Evolutionary conservation across 2,888 invertebrate species (phyloP).

Genomic region (Drosophila pseudotakahashii): DNA sequence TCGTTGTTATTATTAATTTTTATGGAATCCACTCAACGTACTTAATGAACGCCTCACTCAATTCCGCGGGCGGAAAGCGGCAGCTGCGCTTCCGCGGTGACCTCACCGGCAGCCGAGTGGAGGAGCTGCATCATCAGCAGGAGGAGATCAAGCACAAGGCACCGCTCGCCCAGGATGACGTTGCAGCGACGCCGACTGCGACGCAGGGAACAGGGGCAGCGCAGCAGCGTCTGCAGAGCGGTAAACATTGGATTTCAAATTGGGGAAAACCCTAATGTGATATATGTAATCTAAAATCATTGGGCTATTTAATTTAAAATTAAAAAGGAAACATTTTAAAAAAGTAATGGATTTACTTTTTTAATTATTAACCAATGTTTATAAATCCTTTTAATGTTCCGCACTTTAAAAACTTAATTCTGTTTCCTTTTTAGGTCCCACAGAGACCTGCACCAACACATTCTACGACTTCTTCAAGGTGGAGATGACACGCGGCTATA

Average conservation of each 20-base stretch:
- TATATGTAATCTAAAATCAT: too few species aligned
- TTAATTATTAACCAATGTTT: too few species aligned
- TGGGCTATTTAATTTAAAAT: too few species aligned
- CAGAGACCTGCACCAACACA: conserved; percentile 62
- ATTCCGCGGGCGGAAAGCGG: conserved; percentile 48
- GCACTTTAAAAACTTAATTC: too few species aligned
- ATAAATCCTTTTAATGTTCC: too few species aligned
- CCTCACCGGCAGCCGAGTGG: conserved; percentile 51
- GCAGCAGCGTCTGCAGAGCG: conserved; percentile 50
- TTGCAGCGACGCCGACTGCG: conserved; percentile 42
- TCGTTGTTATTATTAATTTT: conserved; percentile 40
- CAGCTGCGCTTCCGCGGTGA: conserved; percentile 70
- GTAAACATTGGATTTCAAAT: conserved; percentile 32
- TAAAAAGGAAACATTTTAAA: too few species aligned
- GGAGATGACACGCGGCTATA: conserved; percentile 96
- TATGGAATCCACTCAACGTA: conserved; percentile 21
- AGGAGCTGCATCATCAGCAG: conserved; percentile 50
- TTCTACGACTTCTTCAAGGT: conserved; percentile 90
- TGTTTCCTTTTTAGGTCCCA: conserved; percentile 12
- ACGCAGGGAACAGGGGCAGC: conserved; percentile 17
- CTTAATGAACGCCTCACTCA: conserved; percentile 57
- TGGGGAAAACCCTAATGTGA: background rate
- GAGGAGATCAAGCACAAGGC: conserved; percentile 41
- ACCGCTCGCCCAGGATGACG: conserved; percentile 63
- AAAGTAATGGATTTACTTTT: too few species aligned